Base-by-base conservation (phyloP, 1,140 invertebrate species). In the Chionoecetes opilio region DNA sequence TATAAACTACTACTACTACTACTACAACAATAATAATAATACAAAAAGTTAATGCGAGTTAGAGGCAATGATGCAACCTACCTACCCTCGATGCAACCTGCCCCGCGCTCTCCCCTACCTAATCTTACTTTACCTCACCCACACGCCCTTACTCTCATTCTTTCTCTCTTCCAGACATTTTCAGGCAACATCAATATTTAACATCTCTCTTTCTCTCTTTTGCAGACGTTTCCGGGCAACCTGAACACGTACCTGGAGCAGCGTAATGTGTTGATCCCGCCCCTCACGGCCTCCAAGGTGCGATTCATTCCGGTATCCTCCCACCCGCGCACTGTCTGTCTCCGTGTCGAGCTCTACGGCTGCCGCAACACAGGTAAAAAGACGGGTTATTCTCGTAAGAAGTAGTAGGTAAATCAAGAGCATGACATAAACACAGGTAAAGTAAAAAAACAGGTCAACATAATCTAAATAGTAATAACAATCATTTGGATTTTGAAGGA, bases 331-430 rank as follows among this genome's bases (percentile, higher is more conserved):
- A 99, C 99, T 0, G 98, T 99, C 31, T 99, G 99, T 97, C 98
- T 99, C 98, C 97, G 99, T 96, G 98, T 99, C 11, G 99, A 99
- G 97, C 97, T 99, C 92, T 98, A 99, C 96, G 98, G 98, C 95
- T 99, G 98, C 97, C 97, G 97, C 84, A 99, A 98, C 98, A 98
- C 98, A 97, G 98, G 98, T 99, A n/a, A n/a, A n/a, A n/a, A n/a
- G n/a, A n/a, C n/a, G n/a, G n/a, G n/a, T n/a, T n/a, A n/a, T n/a
- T n/a, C n/a, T n/a, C n/a, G n/a, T n/a, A n/a, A n/a, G n/a, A n/a
- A n/a, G n/a, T n/a, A n/a, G n/a, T n/a, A 21, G 5, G 53, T 14
- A 21, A 21, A 9, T 26, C 8, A 63, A 6, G 53, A 9, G 26
- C 8, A 9, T 63, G 53, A 63, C 2, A 21, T 21, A 21, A 63